These are phyloP conservation scores for Glandiceps talaboti DNA, from an alignment of 53 echinoderm and acorn worm genomes.

Conservation along the genomic window DNA sequence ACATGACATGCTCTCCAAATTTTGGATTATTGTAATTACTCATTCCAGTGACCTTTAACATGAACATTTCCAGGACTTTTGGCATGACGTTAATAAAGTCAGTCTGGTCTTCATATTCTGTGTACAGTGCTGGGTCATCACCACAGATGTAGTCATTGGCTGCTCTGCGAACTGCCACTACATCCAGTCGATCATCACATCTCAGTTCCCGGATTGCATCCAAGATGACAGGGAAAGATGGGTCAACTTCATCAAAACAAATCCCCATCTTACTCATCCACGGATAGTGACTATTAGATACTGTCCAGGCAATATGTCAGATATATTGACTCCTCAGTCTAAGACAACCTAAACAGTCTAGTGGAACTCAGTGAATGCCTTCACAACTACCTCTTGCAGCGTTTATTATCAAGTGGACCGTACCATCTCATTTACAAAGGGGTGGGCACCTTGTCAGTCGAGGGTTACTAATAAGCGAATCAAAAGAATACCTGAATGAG, in stretches of 20 bases:
- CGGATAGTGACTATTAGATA: neutral
- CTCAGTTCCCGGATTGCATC: neutral
- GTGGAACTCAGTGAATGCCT: no score
- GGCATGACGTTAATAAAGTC: neutral
- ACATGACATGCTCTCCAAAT: neutral
- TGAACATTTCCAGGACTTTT: neutral
- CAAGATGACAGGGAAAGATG: neutral
- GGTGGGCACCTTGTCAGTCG: neutral
- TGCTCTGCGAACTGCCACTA: neutral
- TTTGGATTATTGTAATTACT: neutral
- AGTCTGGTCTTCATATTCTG: neutral
- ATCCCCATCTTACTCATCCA: neutral
- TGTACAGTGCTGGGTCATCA: neutral
- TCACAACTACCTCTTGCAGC: neutral
- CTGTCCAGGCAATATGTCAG: no score
- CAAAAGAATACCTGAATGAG: no score
- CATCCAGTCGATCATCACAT: neutral
- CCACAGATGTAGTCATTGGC: neutral
- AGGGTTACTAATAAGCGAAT: no score
- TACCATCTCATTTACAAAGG: neutral
- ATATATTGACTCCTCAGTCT: no score
- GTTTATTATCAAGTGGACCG: neutral
- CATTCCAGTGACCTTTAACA: neutral
- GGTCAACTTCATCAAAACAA: neutral
- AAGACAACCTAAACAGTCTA: no score